Percentiles rank a stretch among this genome's conserved stretches.
Evolutionary conservation across 2,797 vertebrate species (phyloP).

Genomic region (Enteromius radiatus): DNA sequence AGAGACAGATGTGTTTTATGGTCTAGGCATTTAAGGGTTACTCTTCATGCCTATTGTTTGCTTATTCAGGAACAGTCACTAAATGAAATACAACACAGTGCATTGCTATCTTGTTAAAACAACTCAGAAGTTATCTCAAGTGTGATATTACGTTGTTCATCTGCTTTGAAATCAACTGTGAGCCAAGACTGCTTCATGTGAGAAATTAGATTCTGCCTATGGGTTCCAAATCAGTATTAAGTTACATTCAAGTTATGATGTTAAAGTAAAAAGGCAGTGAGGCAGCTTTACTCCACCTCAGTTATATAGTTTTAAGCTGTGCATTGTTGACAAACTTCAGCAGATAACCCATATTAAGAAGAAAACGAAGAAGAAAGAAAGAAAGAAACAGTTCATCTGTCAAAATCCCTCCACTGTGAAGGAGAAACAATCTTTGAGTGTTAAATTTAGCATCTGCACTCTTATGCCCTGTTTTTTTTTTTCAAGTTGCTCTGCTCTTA

Average conservation of each 20-base stretch:
- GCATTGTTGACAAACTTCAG: constrained; percentile 4
- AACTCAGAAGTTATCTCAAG: neutral
- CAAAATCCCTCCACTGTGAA: constrained; percentile 18
- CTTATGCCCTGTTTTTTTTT: constrained; percentile 49
- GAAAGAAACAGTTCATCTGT: constrained; percentile 19
- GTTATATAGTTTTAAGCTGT: neutral
- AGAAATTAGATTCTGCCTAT: neutral
- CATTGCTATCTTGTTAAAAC: neutral
- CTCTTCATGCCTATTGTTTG: neutral
- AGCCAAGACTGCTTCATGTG: neutral
- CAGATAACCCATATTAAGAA: neutral
- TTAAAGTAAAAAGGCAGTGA: neutral
- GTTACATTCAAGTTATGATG: neutral
- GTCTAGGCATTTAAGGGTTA: neutral
- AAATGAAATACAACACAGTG: neutral
- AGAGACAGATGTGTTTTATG: neutral
- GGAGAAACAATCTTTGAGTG: constrained; percentile 38
- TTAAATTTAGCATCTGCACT: constrained; percentile 48
- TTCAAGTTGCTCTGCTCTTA: constrained; percentile 42
- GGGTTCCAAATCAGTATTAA: neutral
- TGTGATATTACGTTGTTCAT: neutral
- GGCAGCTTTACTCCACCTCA: no score
- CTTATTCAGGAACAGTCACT: neutral
- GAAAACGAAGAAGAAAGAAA: neutral
- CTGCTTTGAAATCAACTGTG: neutral